These are phyloP conservation scores for Polypedilum pembai DNA, from an alignment of 1,140 invertebrate species.

Conservation along the genomic window DNA sequence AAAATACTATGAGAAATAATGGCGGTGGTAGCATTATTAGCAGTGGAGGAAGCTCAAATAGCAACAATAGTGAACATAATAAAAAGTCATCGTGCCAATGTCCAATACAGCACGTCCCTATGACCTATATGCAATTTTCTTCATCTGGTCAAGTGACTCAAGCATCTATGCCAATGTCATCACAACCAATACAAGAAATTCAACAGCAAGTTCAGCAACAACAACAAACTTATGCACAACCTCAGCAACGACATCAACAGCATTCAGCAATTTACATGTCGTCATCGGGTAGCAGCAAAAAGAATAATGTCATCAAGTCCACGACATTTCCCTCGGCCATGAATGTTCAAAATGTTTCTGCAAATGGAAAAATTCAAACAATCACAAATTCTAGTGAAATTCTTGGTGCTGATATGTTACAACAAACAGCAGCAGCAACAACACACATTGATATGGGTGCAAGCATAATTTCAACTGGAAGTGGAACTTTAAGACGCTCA, in stretches of 20 bases:
- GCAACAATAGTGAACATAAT: slow-evolving; percentile 19
- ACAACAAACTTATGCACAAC: background rate
- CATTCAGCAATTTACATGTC: slow-evolving; percentile 26
- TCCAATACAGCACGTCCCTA: slow-evolving; percentile 43
- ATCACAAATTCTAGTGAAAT: slow-evolving; percentile 13
- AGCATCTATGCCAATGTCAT: slow-evolving; percentile 27
- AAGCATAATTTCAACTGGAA: background rate
- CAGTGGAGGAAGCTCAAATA: slow-evolving; percentile 19
- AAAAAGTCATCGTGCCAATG: slow-evolving; percentile 44
- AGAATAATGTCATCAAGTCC: slow-evolving; percentile 19
- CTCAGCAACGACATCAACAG: background rate
- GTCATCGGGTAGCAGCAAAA: background rate
- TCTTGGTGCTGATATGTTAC: background rate
- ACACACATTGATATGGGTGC: slow-evolving; percentile 15
- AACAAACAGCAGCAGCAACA: background rate
- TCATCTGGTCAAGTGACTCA: background rate
- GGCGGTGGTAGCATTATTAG: slow-evolving; percentile 29
- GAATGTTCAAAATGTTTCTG: slow-evolving; percentile 6
- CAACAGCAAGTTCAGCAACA: slow-evolving; percentile 29
- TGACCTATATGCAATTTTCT: slow-evolving; percentile 39
- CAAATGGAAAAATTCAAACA: slow-evolving; percentile 23
- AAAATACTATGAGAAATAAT: slow-evolving; percentile 31
- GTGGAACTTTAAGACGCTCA: slow-evolving; percentile 11
- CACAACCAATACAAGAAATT: slow-evolving; percentile 37
- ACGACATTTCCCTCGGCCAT: slow-evolving; percentile 21